Evolutionary conservation across 2,113 vertebrate genomes (phyloP).

Genomic region (Trachemys scripta): DNA sequence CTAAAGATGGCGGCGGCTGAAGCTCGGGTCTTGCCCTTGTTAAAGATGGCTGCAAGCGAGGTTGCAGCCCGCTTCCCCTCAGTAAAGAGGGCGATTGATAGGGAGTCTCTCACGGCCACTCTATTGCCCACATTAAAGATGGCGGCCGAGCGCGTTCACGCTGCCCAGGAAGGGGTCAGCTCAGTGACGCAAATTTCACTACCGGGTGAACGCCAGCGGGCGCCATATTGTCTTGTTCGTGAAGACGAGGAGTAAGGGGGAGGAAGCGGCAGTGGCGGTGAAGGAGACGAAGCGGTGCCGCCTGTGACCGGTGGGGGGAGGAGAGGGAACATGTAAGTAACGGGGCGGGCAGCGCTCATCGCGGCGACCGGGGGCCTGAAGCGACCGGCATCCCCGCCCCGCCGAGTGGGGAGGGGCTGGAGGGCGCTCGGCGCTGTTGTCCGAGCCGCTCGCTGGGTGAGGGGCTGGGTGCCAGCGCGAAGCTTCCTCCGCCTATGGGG

Average conservation of each 20-base stretch:
- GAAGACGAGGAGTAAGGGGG: slow-evolving; percentile 74
- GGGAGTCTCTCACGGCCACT: background rate
- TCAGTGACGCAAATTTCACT: slow-evolving; percentile 46
- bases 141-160: background rate
- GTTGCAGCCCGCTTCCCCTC: accelerated
- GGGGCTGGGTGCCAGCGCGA: background rate
- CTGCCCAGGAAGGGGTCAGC: background rate
- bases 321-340: slow-evolving; percentile 60
- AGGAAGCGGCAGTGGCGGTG: slow-evolving; percentile 32
- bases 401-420: background rate
- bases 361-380: background rate
- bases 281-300: slow-evolving; percentile 44
- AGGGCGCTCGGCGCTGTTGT: background rate
- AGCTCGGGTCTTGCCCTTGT: accelerated
- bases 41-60: background rate
- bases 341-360: background rate
- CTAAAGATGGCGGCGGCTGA: background rate
- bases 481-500: background rate
- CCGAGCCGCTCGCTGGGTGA: background rate
- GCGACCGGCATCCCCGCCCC: background rate
- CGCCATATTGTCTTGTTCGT: slow-evolving; percentile 85
- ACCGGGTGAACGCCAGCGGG: slow-evolving; percentile 69
- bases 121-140: slow-evolving; percentile 71
- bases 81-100: accelerated
- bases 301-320: slow-evolving; percentile 25